Base-by-base conservation (phyloP, 2,888 invertebrate genomes). In the Monopis laevigella region DNA sequence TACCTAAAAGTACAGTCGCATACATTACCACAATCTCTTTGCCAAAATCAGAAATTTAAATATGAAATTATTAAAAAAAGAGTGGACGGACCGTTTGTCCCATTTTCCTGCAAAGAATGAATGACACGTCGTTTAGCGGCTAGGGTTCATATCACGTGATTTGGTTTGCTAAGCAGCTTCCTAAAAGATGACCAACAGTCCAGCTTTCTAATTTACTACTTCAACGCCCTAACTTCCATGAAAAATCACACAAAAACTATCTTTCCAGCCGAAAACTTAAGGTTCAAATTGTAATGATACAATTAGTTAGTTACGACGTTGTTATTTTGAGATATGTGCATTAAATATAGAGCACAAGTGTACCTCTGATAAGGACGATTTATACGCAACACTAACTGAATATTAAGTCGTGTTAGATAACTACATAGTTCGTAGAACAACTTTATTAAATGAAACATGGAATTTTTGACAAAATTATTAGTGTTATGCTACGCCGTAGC, bases 341-440 rank as follows among this genome's bases (percentile, higher is more conserved):
- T 32, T 32, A 32, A 32, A 32, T 32, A 32, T 32, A 32, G 32
- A 14, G 17, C 32, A 32, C 29, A 32, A 32, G 16, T 36, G 36
- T 36, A 36, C 21, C 16, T 21, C 11, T 21, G 36, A 36, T 36
- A 36, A 36, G 36, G 12, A 21, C 19, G 36, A 36, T 36, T 36
- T 36, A 36, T 36, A 19, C 36, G 21, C 36, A 36, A 36, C 36
- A 36, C 36, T 11, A 11, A 21, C 36, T 36, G 36, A 36, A 36
- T 36, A 17, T 36, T 36, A 36, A 36, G n/a, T 13, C 14, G 10
- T 17, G 10, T 32, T 32, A 32, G 32, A 32, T 32, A 17, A n/a
- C n/a, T n/a, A n/a, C n/a, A n/a, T n/a, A n/a, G n/a, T n/a, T n/a
- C n/a, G n/a, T n/a, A n/a, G n/a, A n/a, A n/a, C n/a, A n/a, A n/a